Conservation (phyloP, 2,797 vertebrate genomes). For the Coluber constrictor region DNA sequence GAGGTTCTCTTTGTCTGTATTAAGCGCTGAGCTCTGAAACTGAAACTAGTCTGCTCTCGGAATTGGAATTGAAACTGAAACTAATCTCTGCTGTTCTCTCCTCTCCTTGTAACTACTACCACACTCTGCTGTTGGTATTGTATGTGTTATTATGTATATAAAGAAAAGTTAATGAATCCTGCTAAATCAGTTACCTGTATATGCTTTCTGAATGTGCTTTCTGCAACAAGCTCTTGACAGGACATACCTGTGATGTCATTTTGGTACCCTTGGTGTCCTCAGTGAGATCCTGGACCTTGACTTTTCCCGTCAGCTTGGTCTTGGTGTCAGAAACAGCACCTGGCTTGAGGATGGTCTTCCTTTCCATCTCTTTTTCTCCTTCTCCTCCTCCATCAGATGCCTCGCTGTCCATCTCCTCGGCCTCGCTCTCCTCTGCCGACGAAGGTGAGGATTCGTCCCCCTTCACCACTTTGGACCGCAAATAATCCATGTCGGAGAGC, state of each 20-base stretch:
- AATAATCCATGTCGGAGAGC: conserved; percentile 94
- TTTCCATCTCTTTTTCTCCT: conserved; percentile 36
- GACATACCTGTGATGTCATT: conserved; percentile 47
- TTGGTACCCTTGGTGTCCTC: conserved; percentile 44
- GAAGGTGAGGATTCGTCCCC: background rate
- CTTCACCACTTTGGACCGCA: conserved; percentile 86
- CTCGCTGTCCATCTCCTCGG: conserved; percentile 53
- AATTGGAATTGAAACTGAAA: too few relatives aligned
- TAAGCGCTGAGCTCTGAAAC: too few relatives aligned
- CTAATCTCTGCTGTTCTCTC: too few relatives aligned
- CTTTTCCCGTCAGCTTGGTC: conserved; percentile 10
- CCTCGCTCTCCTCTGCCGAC: conserved; percentile 58
- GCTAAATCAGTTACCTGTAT: too few relatives aligned
- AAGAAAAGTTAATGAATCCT: too few relatives aligned
- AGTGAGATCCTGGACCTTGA: conserved; percentile 46
- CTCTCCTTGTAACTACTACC: too few relatives aligned
- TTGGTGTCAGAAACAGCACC: fast-evolving
- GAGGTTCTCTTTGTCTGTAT: too few relatives aligned
- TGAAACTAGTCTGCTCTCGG: too few relatives aligned
- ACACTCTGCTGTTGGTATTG: too few relatives aligned
- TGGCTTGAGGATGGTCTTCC: background rate
- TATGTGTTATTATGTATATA: too few relatives aligned
- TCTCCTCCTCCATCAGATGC: conserved; percentile 31
- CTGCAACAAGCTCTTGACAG: too few relatives aligned
- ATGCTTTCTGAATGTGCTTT: too few relatives aligned